Conservation (phyloP, 2,113 vertebrate species). For the Antigone vipio region DNA sequence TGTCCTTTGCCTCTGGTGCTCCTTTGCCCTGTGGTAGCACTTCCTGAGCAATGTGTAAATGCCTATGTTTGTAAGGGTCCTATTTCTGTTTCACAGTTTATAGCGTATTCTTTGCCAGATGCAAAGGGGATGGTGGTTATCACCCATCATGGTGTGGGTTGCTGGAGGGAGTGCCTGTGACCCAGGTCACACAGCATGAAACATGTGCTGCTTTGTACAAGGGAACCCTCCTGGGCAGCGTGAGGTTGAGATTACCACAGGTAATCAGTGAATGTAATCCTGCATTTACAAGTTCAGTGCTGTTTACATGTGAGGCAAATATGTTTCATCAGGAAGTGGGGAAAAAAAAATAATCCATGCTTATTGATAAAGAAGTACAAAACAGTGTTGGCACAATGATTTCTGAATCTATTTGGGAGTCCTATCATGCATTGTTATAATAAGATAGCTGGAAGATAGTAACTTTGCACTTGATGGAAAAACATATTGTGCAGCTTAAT, state of each 20-base stretch:
- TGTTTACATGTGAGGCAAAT: background rate
- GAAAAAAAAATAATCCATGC: background rate
- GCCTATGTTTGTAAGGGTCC: background rate
- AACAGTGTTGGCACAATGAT: background rate
- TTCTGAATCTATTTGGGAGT: background rate
- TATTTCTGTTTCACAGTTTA: background rate
- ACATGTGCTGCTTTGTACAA: rapidly evolving
- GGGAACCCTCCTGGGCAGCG: background rate
- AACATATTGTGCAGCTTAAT: conserved; percentile 47
- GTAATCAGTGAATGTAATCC: background rate
- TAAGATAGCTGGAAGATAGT: conserved; percentile 27
- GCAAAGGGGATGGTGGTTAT: background rate
- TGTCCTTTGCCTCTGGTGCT: background rate
- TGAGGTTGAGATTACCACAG: background rate
- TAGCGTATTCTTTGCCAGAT: background rate
- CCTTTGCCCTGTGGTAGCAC: background rate
- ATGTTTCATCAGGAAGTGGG: background rate
- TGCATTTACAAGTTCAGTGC: background rate
- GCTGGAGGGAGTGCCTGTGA: background rate
- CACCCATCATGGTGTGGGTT: background rate
- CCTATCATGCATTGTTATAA: background rate
- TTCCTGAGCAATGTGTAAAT: background rate
- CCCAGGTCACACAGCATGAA: rapidly evolving
- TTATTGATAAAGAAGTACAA: conserved; percentile 6
- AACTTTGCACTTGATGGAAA: conserved; percentile 47